These are phyloP conservation scores for Colletes gigas DNA, from an alignment of 1,140 invertebrate species.

Conservation along the genomic window DNA sequence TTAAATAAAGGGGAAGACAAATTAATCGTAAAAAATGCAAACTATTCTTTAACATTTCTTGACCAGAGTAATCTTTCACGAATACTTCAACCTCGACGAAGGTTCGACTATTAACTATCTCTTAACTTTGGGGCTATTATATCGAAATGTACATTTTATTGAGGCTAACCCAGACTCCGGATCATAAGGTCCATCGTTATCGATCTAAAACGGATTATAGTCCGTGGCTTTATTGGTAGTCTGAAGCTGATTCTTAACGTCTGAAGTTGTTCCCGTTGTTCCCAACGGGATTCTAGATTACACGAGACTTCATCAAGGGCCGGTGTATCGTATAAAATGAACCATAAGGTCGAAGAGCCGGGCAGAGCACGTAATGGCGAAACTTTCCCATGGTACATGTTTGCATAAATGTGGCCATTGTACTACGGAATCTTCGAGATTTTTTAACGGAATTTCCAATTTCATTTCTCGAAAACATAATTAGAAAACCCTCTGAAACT, in stretches of 20 bases:
- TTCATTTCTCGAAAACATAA: too few relatives aligned
- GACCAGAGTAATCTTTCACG: too few relatives aligned
- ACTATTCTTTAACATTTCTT: too few relatives aligned
- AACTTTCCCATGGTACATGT: background rate
- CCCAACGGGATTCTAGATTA: slow-evolving; percentile 7
- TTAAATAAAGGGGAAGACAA: too few relatives aligned
- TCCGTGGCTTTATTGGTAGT: background rate
- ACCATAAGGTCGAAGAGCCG: background rate
- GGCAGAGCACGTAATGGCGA: background rate
- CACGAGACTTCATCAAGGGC: slow-evolving; percentile 3
- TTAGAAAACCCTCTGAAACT: too few relatives aligned
- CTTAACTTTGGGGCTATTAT: too few relatives aligned
- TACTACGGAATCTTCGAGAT: too few relatives aligned
- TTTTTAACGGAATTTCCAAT: too few relatives aligned
- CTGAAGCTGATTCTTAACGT: background rate
- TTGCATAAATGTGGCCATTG: slow-evolving; percentile 9
- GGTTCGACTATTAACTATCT: too few relatives aligned
- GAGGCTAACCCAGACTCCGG: background rate
- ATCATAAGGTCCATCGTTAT: background rate
- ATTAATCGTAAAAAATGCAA: too few relatives aligned
- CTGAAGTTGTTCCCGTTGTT: background rate
- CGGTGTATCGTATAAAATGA: background rate
- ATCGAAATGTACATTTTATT: background rate
- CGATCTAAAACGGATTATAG: background rate
- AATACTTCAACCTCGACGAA: too few relatives aligned